These are phyloP conservation scores for Drosophila kohkoa DNA, from an alignment of 1,140 invertebrate genomes.

Conservation along the genomic window DNA sequence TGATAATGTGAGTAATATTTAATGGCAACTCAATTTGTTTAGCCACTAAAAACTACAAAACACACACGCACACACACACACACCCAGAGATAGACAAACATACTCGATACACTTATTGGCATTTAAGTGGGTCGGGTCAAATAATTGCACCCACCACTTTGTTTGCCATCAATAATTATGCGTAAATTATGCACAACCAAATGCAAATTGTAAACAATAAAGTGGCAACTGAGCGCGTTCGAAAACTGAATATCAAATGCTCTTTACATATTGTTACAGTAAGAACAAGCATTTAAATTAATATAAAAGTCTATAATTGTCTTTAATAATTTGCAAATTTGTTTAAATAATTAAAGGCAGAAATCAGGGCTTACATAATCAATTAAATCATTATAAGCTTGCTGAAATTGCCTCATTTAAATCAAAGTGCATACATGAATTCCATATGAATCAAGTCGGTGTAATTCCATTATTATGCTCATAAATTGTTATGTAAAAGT, in stretches of 20 bases:
- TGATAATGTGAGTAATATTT: constrained; percentile 75
- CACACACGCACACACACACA: neutral
- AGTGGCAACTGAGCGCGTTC: neutral
- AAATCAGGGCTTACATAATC: neutral
- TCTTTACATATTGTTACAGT: constrained; percentile 9
- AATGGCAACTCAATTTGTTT: constrained; percentile 76
- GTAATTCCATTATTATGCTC: constrained; percentile 40
- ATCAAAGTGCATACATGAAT: neutral
- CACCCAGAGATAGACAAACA: neutral
- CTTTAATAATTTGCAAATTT: too few relatives aligned
- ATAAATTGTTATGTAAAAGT: constrained; percentile 41
- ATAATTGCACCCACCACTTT: constrained; percentile 43
- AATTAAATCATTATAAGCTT: neutral
- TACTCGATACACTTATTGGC: neutral
- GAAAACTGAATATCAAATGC: constrained; percentile 14
- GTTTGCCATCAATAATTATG: constrained; percentile 75
- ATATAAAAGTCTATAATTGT: too few relatives aligned
- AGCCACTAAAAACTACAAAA: constrained; percentile 16
- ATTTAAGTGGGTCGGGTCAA: constrained; percentile 9
- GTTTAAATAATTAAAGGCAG: too few relatives aligned
- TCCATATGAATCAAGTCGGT: constrained; percentile 4
- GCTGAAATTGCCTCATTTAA: neutral
- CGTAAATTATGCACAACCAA: constrained; percentile 68
- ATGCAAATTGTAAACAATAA: constrained; percentile 55
- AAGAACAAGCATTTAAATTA: neutral